These are phyloP conservation scores for Heliconius eleuchia DNA, from an alignment of 1,140 invertebrate genomes.

Conservation along the genomic window DNA sequence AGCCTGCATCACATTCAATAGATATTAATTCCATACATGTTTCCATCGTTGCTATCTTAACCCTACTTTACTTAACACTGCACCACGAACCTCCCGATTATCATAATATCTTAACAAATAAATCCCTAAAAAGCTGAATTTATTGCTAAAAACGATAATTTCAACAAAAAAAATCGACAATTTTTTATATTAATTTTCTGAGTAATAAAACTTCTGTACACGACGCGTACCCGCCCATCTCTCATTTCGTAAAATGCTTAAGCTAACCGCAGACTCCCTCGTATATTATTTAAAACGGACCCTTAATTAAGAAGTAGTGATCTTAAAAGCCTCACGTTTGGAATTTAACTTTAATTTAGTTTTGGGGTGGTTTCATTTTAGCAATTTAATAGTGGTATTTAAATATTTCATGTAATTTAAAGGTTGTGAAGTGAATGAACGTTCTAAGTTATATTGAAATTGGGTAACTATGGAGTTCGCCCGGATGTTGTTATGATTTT, in stretches of 20 bases:
- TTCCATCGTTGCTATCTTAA: too few relatives aligned
- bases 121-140: conserved; percentile 15
- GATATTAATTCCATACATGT: too few relatives aligned
- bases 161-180: conserved; percentile 40
- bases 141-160: conserved; percentile 39
- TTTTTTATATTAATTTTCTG: conserved; percentile 35
- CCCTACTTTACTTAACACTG: too few relatives aligned
- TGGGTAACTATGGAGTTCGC: neutral
- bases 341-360: conserved; percentile 9
- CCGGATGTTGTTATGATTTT: neutral
- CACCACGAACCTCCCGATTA: neutral
- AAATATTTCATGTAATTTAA: neutral
- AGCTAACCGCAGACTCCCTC: conserved; percentile 20
- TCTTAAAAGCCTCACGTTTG: conserved; percentile 5
- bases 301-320: conserved; percentile 8
- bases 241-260: conserved; percentile 45
- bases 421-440: neutral
- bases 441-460: neutral
- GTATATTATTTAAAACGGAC: conserved; percentile 30
- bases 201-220: conserved; percentile 48
- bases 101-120: neutral
- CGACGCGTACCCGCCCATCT: conserved; percentile 45
- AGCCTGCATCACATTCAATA: too few relatives aligned
- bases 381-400: neutral
- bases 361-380: neutral